Evolutionary conservation across 2,888 invertebrate genomes (phyloP).

Genomic region (Drosophila helvetica): DNA sequence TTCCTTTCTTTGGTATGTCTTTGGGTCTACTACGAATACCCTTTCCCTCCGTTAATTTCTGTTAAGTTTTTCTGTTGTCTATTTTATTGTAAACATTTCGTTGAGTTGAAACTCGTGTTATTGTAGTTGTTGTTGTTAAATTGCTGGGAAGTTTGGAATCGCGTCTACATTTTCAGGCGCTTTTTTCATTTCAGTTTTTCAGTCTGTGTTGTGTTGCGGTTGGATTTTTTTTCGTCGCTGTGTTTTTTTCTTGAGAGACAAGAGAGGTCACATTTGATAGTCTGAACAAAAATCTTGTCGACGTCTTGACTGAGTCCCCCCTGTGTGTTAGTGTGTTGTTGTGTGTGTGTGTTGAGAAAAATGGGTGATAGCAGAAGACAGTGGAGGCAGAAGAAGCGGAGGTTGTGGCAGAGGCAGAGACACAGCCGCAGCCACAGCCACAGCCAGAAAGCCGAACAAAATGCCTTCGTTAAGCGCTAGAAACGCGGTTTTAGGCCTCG

Average conservation of each 20-base stretch:
- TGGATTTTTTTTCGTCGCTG: constrained; percentile 26
- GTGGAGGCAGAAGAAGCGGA: constrained; percentile 30
- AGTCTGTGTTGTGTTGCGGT: constrained; percentile 17
- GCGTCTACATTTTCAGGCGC: constrained; percentile 53
- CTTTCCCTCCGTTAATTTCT: neutral
- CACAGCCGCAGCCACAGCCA: constrained; percentile 37
- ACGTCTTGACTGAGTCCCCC: constrained; percentile 45
- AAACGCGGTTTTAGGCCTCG: constrained; percentile 66
- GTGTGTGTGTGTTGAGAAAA: constrained; percentile 47
- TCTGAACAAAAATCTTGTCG: constrained; percentile 73
- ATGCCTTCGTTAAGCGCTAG: constrained; percentile 77
- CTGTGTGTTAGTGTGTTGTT: constrained; percentile 32
- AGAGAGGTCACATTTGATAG: constrained; percentile 77
- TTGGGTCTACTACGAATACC: neutral
- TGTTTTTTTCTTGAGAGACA: constrained; percentile 46
- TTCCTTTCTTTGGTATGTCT: neutral
- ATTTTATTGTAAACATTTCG: constrained; percentile 20
- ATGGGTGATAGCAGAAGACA: constrained; percentile 60
- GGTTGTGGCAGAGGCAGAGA: constrained; percentile 11
- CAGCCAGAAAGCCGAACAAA: constrained; percentile 68
- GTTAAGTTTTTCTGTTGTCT: neutral
- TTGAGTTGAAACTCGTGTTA: constrained; percentile 74
- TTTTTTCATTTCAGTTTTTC: constrained; percentile 29
- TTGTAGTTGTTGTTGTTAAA: constrained; percentile 47
- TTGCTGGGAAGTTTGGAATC: constrained; percentile 64